A percentile compares a stretch with the other conserved stretches of the same genome.
Evolutionary conservation across 2,888 invertebrate genomes (phyloP).

Genomic region (Rhaphigaster nebulosa): DNA sequence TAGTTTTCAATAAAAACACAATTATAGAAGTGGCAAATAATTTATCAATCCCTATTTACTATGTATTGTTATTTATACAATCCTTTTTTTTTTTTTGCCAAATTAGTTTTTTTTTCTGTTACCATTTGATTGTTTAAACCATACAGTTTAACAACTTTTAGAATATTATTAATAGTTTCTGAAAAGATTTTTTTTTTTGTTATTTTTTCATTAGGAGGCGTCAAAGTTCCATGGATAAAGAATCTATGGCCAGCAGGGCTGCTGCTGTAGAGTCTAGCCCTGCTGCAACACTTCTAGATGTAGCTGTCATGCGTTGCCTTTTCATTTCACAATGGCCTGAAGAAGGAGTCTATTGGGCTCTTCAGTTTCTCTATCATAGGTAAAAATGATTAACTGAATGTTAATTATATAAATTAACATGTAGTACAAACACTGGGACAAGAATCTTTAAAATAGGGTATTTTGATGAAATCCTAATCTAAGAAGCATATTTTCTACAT

Average conservation of each 20-base stretch:
- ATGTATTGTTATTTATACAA: too few species aligned
- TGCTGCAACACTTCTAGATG: conserved; percentile 95
- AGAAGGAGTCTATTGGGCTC: conserved; percentile 97
- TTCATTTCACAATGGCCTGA: conserved; percentile 98
- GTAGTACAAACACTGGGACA: neutral
- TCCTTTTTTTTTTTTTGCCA: too few species aligned
- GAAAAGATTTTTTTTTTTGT: neutral
- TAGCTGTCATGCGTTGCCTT: conserved; percentile 94
- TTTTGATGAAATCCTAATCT: neutral
- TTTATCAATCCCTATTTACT: too few species aligned
- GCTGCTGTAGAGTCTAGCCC: conserved; percentile 73
- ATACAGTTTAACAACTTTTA: too few species aligned
- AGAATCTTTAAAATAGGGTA: too few species aligned
- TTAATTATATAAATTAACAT: neutral
- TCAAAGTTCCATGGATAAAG: conserved; percentile 78
- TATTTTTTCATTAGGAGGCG: conserved; percentile 44
- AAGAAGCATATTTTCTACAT: neutral
- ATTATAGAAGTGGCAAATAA: too few species aligned
- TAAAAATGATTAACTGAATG: conserved; percentile 67
- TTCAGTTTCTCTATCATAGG: conserved; percentile 92
- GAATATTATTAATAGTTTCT: neutral
- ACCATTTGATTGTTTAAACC: too few species aligned
- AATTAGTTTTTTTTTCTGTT: too few species aligned
- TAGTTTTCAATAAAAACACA: too few species aligned
- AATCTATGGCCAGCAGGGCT: conserved; percentile 73